Evolutionary conservation across 2,888 invertebrate species (phyloP).

Genomic region (Alsophila aescularia): DNA sequence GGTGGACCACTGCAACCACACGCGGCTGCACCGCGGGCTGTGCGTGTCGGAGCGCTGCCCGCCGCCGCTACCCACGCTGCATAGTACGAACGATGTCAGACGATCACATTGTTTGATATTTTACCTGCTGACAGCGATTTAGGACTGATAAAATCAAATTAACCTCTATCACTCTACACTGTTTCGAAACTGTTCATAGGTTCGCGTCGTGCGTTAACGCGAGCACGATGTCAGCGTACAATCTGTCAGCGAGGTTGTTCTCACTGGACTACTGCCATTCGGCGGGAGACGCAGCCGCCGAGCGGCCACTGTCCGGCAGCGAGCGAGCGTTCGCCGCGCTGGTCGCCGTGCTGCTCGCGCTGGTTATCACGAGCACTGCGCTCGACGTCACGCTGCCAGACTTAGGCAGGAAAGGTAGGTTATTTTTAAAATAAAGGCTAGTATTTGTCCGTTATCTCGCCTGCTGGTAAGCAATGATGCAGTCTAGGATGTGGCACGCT

Average conservation of each 20-base stretch:
- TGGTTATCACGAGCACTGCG: constrained; percentile 61
- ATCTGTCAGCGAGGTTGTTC: constrained; percentile 63
- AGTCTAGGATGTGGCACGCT: too few species aligned
- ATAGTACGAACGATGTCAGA: constrained; percentile 29
- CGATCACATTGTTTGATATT: too few species aligned
- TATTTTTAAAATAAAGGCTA: too few species aligned
- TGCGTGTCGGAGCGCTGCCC: constrained; percentile 59
- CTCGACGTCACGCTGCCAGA: constrained; percentile 64
- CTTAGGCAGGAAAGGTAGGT: constrained; percentile 64
- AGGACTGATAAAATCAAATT: too few species aligned
- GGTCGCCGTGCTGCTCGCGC: constrained; percentile 58
- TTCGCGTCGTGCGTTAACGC: constrained; percentile 71
- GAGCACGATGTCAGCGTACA: constrained; percentile 56
- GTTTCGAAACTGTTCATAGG: constrained; percentile 52
- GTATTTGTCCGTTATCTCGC: too few species aligned
- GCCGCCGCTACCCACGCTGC: constrained; percentile 24
- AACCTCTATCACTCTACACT: too few species aligned
- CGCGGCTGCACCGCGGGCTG: constrained; percentile 70
- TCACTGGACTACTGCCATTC: constrained; percentile 66
- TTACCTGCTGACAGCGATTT: too few species aligned
- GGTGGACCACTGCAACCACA: constrained; percentile 78
- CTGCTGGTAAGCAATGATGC: too few species aligned
- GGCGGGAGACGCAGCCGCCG: constrained; percentile 27
- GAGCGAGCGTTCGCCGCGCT: constrained; percentile 60
- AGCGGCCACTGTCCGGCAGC: constrained; percentile 44